These are phyloP conservation scores for Telmatherina bonti DNA, from an alignment of 2,797 vertebrate genomes.

Conservation along the genomic window DNA sequence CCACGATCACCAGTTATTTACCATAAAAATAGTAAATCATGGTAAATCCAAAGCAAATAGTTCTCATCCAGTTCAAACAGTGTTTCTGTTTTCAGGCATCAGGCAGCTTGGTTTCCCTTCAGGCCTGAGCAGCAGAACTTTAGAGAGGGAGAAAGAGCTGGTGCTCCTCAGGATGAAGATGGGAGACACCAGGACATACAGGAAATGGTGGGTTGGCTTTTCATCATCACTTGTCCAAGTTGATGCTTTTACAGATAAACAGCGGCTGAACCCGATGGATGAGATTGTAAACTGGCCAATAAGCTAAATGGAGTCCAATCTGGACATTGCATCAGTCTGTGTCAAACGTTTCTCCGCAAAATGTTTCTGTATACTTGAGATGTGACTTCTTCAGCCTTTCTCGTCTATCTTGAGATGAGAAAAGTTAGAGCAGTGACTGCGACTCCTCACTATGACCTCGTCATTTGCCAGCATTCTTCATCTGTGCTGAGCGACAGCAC, in stretches of 20 bases:
- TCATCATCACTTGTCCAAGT: not conserved
- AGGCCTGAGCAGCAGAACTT: slow-evolving; percentile 88
- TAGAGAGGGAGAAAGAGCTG: slow-evolving; percentile 43
- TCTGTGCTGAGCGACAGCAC: not conserved
- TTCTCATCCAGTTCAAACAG: not conserved
- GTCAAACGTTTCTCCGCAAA: not conserved
- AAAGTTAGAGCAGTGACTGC: not conserved
- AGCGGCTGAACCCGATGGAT: not conserved
- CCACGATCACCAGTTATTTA: too few relatives aligned
- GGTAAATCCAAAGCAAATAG: too few relatives aligned
- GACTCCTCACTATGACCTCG: not conserved
- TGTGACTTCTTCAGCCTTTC: not conserved
- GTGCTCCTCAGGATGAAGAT: slow-evolving; percentile 83
- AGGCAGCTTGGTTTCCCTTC: slow-evolving; percentile 93
- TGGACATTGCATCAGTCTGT: not conserved
- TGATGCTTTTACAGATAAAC: not conserved
- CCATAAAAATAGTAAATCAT: too few relatives aligned
- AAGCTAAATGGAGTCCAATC: too few relatives aligned
- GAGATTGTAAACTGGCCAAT: not conserved
- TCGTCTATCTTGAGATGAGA: too few relatives aligned
- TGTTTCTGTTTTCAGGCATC: slow-evolving; percentile 68
- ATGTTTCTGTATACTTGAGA: not conserved
- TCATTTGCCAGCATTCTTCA: not conserved
- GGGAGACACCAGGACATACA: slow-evolving; percentile 90
- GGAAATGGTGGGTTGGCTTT: slow-evolving; percentile 88